Evolutionary conservation across 2,888 invertebrate genomes (phyloP), one percentile per base, ranked within the genome.

Genomic region (Galerucella nymphaeae): DNA sequence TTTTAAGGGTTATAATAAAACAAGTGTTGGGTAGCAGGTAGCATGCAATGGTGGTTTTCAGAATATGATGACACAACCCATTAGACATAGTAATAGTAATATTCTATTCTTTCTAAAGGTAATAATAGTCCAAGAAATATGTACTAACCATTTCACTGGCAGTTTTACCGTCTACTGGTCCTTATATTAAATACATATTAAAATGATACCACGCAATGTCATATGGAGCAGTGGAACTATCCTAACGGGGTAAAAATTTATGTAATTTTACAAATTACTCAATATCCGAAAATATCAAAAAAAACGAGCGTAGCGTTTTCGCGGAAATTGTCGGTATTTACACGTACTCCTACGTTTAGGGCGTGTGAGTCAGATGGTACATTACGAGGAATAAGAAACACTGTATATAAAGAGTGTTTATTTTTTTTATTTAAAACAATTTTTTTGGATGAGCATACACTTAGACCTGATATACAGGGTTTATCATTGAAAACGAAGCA

Each of bases 201-300:
- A n/a, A n/a, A n/a, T n/a, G n/a, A n/a, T n/a, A n/a, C n/a, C n/a
- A n/a, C n/a, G n/a, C n/a, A n/a, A n/a, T n/a, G n/a, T n/a, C n/a
- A n/a, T n/a, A n/a, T n/a, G n/a, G n/a, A n/a, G n/a, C n/a, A n/a
- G n/a, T n/a, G n/a, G n/a, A n/a, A n/a, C n/a, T n/a, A n/a, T n/a
- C n/a, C n/a, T n/a, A 16, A 9, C 53, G 2, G 1, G 3, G 53
- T 53, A 53, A 18, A 53, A 50, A 6, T 8, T 16, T n/a, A 50
- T 14, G 50, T 16, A 50, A 53, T 53, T 53, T 53, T 53, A 53
- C 10, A 53, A 53, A 53, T 53, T 53, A 53, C 18, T 53, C 53
- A 53, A 53, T 53, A 53, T 53, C 16, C 53, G 18, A 53, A 53
- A 53, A 53, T 53, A 53, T 53, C 16, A 18, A 53, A 53, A 1